Base-by-base conservation (phyloP, 2,113 vertebrate genomes). In the Sclerurus mexicanus region DNA sequence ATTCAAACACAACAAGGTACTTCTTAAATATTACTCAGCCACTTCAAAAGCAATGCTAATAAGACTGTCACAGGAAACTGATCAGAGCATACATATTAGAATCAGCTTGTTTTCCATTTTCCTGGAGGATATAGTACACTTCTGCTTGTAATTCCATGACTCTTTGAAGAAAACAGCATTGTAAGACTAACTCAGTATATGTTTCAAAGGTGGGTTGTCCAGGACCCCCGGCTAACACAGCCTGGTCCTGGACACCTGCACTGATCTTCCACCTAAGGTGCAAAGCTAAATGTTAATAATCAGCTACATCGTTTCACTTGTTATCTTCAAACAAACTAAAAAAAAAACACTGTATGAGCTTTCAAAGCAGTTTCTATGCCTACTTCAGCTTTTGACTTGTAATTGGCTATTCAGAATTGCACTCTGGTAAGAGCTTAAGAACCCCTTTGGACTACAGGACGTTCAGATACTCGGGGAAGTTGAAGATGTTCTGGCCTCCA, bases 1-100 rank as follows among this genome's bases (percentile, higher is more conserved):
- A 93, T 96, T 94, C 59, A 94, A 87, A 95, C 71, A 92, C 95
- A 93, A 87, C 28, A 93, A 94, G 42, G 50, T 82, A 94, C 44
- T 96, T 91, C 69, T 95, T 90, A 92, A 89, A 67, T 81, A 89
- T 75, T 85, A 90, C 69, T 93, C 72, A 93, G 75, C 85, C 58
- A 77, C 77, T 97, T 95, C 52, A 92, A 94, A 92, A 91, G 90
- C 85, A 35, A 79, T 72, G 74, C 75, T 89, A 87, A 37, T 79
- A 83, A 79, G 88, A 96, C 87, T 71, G 2, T 90, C 95, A 93
- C 93, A 95, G 93, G 93, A 94, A 94, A 85, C 27, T 59, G 63
- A 71, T 71, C 72, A 66, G 89, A 95, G 74, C 84, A 46, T 96
- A 96, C 73, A 94, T 53, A 78, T 30, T 59, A 78, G 86, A 87